Evolutionary conservation across 2,113 vertebrate genomes (phyloP), one percentile per base, ranked within the genome.

Genomic region (Catharus bicknelli): DNA sequence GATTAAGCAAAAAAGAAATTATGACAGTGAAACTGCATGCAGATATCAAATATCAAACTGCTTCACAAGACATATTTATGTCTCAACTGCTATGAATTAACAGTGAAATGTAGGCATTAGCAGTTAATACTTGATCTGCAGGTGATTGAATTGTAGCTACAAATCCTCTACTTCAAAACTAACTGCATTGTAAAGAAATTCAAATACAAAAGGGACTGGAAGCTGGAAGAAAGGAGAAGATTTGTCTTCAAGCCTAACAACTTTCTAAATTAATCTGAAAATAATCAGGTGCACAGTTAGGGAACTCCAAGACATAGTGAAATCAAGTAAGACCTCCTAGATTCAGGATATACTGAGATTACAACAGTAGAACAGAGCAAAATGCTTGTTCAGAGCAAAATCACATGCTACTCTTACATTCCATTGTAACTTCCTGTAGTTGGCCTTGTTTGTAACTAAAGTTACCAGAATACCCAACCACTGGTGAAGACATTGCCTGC

Each of bases 61-160:
- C 57, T 96, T 42, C 59, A 27, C 20, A 78, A 67, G 25, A 79
- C 36, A 34, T n/a, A 58, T 20, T 59, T 66, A 40, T 25, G 14
- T 48, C 34, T 61, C 45, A 79, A 40, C 16, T 36, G 45, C 32
- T 47, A 22, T 5, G 36, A 47, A 83, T 72, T 72, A 94, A 79
- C 17, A 43, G 12, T 53, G n/a, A 88, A 86, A 62, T 17, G 17
- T 19, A 90, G 93, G 89, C 36, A 87, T 40, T 13, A 83, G 23
- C 17, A 68, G 55, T 75, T 92, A 82, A 68, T 73, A 69, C 54
- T 58, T 85, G 47, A 93, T 87, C 57, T 59, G 13, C 13, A 34
- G 51, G 22, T 67, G n/a, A 88, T 21, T 7, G 11, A 51, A 75
- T 5, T 27, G 23, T 32, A 87, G 47, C 40, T 78, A 68, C n/a